Evolutionary conservation across 1,140 invertebrate species (phyloP).

Genomic region (Aporrectodea caliginosa): DNA sequence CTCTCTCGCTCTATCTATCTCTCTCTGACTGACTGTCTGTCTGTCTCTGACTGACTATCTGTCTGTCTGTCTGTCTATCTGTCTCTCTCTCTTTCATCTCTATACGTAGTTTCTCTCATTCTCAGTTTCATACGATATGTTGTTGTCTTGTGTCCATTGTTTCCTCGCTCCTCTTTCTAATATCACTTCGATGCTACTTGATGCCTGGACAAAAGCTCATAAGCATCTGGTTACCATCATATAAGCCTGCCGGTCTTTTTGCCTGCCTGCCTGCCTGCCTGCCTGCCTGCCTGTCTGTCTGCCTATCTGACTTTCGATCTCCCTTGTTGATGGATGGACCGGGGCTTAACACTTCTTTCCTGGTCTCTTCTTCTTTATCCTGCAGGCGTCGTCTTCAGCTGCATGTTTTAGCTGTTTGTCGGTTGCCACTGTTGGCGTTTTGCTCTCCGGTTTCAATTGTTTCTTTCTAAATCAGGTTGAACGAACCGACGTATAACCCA

Average conservation of each 20-base stretch:
- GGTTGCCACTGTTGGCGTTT: no score
- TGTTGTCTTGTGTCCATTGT: neutral
- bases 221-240: neutral
- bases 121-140: neutral
- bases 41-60: neutral
- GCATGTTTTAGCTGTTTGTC: no score
- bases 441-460: no score
- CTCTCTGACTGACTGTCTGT: neutral
- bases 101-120: neutral
- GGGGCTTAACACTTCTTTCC: no score
- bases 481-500: no score
- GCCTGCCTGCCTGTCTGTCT: neutral
- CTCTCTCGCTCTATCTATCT: conserved; percentile 20
- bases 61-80: neutral
- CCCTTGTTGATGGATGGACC: no score
- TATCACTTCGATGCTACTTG: neutral
- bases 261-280: neutral
- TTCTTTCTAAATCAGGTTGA: no score
- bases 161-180: neutral
- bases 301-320: neutral
- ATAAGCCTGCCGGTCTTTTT: neutral
- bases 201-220: neutral
- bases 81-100: neutral
- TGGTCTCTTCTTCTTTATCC: no score
- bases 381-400: no score